Base-by-base conservation (phyloP, 2,113 vertebrate species). In the Sinocyclocheilus anophthalmus region DNA sequence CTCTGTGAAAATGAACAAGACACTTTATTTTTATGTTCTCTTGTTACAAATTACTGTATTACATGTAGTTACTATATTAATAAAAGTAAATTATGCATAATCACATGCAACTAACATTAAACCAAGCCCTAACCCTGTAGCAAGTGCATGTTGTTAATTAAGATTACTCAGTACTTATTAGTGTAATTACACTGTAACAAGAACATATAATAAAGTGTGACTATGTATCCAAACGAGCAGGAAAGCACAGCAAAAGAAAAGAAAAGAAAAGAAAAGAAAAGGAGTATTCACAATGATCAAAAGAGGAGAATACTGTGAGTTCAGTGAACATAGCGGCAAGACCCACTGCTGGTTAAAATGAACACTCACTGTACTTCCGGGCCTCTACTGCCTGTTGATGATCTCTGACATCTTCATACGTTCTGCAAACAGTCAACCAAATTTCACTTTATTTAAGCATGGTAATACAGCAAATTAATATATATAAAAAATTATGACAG, bases 301-400 rank as follows among this genome's bases (percentile, higher is more conserved):
- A 79, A 33, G 76, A 22, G n/a, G 10, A 79, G 18, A 59, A 33
- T 37, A 37, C 53, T 50, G 11, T 26, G 13, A 63, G 37, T 24
- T 39, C 78, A 33, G 18, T 14, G 5, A 50, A 39, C 57, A 86
- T n/a, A 70, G 67, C 45, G 65, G 22, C 86, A 76, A 61, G 84
- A 22, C 83, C 86, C 89, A 87, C 86, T 89, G 88, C 89, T 85
- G 86, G 76, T 45, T n/a, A n/a, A 26, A 30, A 53, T 30, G 0
- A 30, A 24, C 18, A 24, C 18, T 22, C 22, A 87, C 22, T 69
- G 33, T n/a, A 72, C 37, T 65, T n/a, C n/a, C 33, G 18, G n/a
- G n/a, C n/a, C 50, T 22, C 16, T 57, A 6, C 30, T 13, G 50
- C 20, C 20, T 11, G 50, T 37, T 78, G 20, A 59, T 59, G 50